These are phyloP conservation scores for Cheilosia urbana DNA, from an alignment of 2,888 invertebrate genomes.

Conservation along the genomic window DNA sequence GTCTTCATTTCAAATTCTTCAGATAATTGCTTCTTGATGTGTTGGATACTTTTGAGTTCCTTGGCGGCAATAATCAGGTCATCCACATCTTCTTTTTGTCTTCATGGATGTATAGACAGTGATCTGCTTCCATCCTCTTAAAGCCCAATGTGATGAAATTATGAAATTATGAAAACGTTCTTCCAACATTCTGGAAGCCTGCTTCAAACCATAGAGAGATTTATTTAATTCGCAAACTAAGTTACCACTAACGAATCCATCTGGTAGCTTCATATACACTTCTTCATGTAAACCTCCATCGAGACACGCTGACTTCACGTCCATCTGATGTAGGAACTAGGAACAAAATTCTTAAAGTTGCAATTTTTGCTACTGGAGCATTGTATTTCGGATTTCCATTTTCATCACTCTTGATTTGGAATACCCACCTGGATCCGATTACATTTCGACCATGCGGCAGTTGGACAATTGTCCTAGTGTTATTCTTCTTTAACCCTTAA, in stretches of 20 bases:
- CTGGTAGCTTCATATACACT: conserved; percentile 28
- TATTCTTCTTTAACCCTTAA: conserved; percentile 68
- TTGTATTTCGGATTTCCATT: conserved; percentile 13
- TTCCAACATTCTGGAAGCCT: conserved; percentile 51
- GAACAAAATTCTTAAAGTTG: too few relatives aligned
- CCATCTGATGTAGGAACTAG: conserved; percentile 51
- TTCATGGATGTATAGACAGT: conserved; percentile 3
- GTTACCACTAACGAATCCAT: conserved; percentile 17
- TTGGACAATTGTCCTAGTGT: conserved; percentile 47
- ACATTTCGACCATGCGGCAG: conserved; percentile 13
- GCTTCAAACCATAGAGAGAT: conserved; percentile 66
- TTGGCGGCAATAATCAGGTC: conserved; percentile 4
- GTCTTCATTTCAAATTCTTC: conserved; percentile 10
- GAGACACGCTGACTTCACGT: conserved; percentile 47
- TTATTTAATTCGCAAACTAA: conserved; percentile 52
- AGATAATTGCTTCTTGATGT: background rate
- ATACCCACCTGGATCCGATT: conserved; percentile 30
- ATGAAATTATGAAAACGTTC: conserved; percentile 17
- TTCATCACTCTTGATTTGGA: conserved; percentile 22
- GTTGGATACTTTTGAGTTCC: conserved; percentile 1
- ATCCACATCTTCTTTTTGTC: background rate
- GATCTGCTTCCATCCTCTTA: conserved; percentile 1
- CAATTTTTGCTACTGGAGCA: conserved; percentile 53
- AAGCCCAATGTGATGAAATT: background rate
- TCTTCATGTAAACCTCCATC: conserved; percentile 34